Conservation (phyloP, 2,113 vertebrate species). For the Takifugu bimaculatus region DNA sequence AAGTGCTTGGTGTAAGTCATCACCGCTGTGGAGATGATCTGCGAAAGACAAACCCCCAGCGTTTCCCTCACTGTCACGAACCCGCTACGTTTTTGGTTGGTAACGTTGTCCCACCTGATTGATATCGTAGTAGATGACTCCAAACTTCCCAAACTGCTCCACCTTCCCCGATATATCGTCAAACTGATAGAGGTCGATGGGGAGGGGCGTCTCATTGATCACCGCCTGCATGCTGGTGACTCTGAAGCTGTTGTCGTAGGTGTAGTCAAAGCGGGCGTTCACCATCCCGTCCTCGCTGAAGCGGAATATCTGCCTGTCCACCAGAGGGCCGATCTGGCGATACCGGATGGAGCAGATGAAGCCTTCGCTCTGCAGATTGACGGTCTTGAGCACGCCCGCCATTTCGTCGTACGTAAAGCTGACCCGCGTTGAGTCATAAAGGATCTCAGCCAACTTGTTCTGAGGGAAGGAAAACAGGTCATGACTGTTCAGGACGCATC, state of each 20-base stretch:
- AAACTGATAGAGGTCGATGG: slow-evolving; percentile 98
- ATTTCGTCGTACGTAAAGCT: slow-evolving; percentile 98
- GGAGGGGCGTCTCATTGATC: slow-evolving; percentile 96
- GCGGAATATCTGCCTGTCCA: slow-evolving; percentile 97
- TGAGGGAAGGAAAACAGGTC: slow-evolving; percentile 36
- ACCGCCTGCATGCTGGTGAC: slow-evolving; percentile 99
- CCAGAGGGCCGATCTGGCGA: slow-evolving; percentile 91
- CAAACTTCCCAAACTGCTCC: slow-evolving; percentile 98
- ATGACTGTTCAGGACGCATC: too few relatives aligned
- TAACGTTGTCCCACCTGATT: slow-evolving; percentile 74
- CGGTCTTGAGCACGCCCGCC: slow-evolving; percentile 93
- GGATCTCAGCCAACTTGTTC: slow-evolving; percentile 93
- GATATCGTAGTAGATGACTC: slow-evolving; percentile 98
- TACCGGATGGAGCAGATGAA: slow-evolving; percentile 98
- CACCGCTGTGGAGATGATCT: slow-evolving; percentile 97
- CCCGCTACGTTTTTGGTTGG: too few relatives aligned
- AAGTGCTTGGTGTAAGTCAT: slow-evolving; percentile 99
- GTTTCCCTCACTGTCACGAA: too few relatives aligned
- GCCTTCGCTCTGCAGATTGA: slow-evolving; percentile 96
- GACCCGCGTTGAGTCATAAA: slow-evolving; percentile 95
- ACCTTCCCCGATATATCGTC: slow-evolving; percentile 98
- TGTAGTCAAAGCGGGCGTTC: slow-evolving; percentile 97
- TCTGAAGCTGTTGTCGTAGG: slow-evolving; percentile 97
- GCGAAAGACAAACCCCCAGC: neutral
- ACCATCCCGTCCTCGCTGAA: slow-evolving; percentile 99